phyloP scores from a whole-genome alignment of 2,888 invertebrate genomes.

The Nomada flava region DNA sequence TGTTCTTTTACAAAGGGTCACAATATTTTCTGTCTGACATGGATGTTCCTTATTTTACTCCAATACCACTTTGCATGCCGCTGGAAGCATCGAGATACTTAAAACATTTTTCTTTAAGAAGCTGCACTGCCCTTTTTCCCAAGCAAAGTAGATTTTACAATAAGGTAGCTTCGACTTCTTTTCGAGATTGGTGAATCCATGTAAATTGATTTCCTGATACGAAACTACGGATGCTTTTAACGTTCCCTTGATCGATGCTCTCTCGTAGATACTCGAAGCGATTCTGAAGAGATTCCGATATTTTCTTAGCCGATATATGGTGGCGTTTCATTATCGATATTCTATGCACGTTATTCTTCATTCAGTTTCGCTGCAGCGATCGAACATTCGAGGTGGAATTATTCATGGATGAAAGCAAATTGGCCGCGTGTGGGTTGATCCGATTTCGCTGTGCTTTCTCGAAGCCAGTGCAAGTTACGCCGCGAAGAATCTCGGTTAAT shows the following conservation, averaged over 20 bases:
- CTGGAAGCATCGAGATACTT: neutral
- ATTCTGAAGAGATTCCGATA: conserved; percentile 4
- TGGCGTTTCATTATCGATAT: conserved; percentile 19
- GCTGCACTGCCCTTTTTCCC: neutral
- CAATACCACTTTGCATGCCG: neutral
- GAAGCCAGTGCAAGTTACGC: conserved; percentile 39
- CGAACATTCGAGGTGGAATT: conserved; percentile 24
- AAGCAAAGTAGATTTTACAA: too few species aligned
- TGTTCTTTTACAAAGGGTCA: neutral
- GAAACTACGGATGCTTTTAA: neutral
- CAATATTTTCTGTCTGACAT: too few species aligned
- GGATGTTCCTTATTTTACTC: neutral
- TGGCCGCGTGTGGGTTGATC: conserved; percentile 32
- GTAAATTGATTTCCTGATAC: neutral
- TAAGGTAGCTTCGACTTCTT: neutral
- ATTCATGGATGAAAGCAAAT: conserved; percentile 31
- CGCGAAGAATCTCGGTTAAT: conserved; percentile 56
- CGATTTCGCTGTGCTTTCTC: conserved; percentile 38
- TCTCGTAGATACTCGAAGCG: neutral
- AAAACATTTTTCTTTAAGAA: neutral
- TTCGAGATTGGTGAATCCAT: neutral
- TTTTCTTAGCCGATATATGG: neutral
- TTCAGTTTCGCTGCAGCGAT: conserved; percentile 37
- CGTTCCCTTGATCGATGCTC: neutral
- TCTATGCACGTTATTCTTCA: conserved; percentile 25